Evolutionary conservation across 2,888 invertebrate genomes (phyloP).

Genomic region (Aplocera efformata): DNA sequence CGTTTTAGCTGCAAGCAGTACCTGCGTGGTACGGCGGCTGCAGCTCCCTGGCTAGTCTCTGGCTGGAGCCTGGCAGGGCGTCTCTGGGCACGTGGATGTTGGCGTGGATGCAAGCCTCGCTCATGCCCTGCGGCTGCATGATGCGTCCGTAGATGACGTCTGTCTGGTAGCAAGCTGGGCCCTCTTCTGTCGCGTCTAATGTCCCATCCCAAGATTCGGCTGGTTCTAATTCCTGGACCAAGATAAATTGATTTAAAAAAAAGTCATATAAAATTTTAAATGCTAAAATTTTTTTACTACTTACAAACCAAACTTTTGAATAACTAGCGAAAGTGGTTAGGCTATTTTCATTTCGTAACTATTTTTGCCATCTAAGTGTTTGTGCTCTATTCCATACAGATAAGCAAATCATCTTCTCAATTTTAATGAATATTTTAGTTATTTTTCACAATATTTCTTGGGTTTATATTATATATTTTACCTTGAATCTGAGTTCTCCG

Average conservation of each 20-base stretch:
- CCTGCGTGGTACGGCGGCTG: slow-evolving; percentile 31
- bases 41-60: slow-evolving; percentile 24
- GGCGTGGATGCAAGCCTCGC: slow-evolving; percentile 64
- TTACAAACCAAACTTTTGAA: no score
- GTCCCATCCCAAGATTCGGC: slow-evolving; percentile 70
- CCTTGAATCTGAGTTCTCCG: slow-evolving; percentile 59
- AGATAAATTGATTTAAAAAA: background rate
- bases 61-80: slow-evolving; percentile 31
- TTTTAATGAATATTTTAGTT: no score
- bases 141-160: slow-evolving; percentile 61
- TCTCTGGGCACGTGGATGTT: slow-evolving; percentile 60
- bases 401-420: no score
- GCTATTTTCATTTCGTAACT: no score
- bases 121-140: slow-evolving; percentile 42
- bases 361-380: no score
- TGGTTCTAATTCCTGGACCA: slow-evolving; percentile 75
- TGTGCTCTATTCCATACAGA: no score
- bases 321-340: no score
- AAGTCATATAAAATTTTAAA: background rate
- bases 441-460: no score
- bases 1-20: no score
- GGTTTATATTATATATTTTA: no score
- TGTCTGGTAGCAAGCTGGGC: slow-evolving; percentile 82
- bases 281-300: no score
- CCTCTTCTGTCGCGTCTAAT: slow-evolving; percentile 78